These are phyloP conservation scores for Dryoscopus gambensis DNA, from an alignment of 2,113 vertebrate genomes.

Conservation along the genomic window DNA sequence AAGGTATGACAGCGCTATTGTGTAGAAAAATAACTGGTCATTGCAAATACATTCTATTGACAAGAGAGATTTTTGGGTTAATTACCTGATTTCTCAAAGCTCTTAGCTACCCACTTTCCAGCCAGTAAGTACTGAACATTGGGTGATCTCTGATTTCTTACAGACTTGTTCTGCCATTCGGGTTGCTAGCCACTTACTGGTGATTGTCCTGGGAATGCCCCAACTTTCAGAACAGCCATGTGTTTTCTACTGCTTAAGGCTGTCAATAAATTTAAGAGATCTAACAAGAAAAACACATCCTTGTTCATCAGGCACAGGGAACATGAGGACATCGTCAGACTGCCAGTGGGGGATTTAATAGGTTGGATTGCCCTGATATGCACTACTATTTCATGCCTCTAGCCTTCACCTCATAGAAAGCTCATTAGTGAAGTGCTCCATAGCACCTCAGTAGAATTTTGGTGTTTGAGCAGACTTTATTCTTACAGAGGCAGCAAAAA, in stretches of 20 bases:
- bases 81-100: constrained; percentile 21
- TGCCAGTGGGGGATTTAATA: neutral
- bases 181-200: neutral
- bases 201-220: neutral
- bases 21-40: neutral
- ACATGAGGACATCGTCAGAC: neutral
- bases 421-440: neutral
- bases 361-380: neutral
- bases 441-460: neutral
- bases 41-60: neutral
- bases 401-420: neutral
- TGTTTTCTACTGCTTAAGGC: constrained; percentile 33
- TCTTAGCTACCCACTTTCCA: neutral
- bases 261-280: constrained; percentile 47
- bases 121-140: neutral
- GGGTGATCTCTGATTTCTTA: neutral
- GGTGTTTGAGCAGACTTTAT: neutral
- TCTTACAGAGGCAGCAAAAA: neutral
- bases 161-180: neutral
- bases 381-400: neutral
- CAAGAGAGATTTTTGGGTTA: constrained; percentile 27
- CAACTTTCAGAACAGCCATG: neutral
- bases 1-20: neutral
- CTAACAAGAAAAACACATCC: neutral
- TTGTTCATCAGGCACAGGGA: neutral